A percentile compares a stretch with the other conserved stretches of the same genome.
Conservation (phyloP, 2,113 vertebrate genomes). For the Sakesphorus luctuosus region DNA sequence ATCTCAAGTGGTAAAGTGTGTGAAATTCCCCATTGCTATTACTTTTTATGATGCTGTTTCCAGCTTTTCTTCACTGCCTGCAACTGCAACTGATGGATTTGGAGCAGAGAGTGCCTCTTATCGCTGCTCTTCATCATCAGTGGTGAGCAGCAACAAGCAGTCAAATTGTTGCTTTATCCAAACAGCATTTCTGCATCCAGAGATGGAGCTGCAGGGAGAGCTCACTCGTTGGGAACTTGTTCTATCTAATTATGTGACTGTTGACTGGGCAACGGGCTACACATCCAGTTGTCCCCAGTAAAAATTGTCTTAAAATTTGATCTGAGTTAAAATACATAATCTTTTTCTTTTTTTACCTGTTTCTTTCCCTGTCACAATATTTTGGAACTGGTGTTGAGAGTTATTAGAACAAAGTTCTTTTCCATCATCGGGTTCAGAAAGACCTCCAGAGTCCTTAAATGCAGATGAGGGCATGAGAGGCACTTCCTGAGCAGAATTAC, state of each 20-base stretch:
- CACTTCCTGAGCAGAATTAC: constrained; percentile 31
- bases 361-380: neutral
- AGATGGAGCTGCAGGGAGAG: neutral
- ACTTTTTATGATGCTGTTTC: neutral
- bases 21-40: constrained; percentile 16
- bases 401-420: neutral
- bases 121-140: neutral
- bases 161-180: neutral
- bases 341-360: neutral
- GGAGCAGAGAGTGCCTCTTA: constrained; percentile 8
- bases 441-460: neutral
- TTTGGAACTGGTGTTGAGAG: neutral
- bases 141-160: constrained; percentile 29
- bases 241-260: neutral
- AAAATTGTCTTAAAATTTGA: constrained; percentile 25
- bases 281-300: neutral
- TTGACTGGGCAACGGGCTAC: neutral
- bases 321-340: neutral
- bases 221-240: neutral
- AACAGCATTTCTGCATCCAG: neutral
- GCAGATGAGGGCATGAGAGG: neutral
- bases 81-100: neutral
- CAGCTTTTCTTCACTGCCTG: constrained; percentile 21
- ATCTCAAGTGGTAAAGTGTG: constrained; percentile 10
- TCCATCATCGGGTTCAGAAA: neutral